These are phyloP conservation scores for Opisthograptis luteolata DNA, from an alignment of 2,888 invertebrate species.

Conservation along the genomic window DNA sequence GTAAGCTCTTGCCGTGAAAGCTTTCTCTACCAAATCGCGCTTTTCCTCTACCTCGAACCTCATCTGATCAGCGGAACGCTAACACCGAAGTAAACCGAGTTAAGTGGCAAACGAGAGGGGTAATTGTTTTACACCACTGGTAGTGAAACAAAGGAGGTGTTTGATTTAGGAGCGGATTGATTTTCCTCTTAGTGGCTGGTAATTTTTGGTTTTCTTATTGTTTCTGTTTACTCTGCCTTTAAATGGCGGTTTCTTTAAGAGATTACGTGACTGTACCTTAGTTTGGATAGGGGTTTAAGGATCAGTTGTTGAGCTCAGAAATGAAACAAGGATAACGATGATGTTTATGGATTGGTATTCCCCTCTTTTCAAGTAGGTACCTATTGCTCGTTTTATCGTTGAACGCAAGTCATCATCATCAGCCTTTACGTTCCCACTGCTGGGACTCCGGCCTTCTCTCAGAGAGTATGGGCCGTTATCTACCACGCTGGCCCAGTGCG, in stretches of 20 bases:
- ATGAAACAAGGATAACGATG: too few relatives aligned
- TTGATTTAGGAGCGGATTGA: slow-evolving; percentile 51
- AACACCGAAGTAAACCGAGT: slow-evolving; percentile 59
- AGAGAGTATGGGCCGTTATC: too few relatives aligned
- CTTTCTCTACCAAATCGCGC: background rate
- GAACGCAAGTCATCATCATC: too few relatives aligned
- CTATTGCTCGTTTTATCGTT: too few relatives aligned
- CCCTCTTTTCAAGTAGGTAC: too few relatives aligned
- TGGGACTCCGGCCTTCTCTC: too few relatives aligned
- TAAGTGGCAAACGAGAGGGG: slow-evolving; percentile 65
- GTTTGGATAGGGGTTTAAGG: background rate
- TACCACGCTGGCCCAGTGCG: too few relatives aligned
- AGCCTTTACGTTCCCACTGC: too few relatives aligned
- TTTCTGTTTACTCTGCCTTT: slow-evolving; percentile 18
- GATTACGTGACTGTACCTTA: slow-evolving; percentile 13
- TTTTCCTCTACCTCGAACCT: background rate
- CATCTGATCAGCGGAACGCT: slow-evolving; percentile 48
- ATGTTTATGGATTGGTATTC: too few relatives aligned
- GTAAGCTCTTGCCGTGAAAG: too few relatives aligned
- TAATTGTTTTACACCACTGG: slow-evolving; percentile 66
- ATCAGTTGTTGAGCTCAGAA: too few relatives aligned
- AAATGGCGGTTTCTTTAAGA: background rate
- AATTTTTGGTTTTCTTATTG: slow-evolving; percentile 34
- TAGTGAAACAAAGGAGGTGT: slow-evolving; percentile 44
- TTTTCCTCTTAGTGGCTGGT: slow-evolving; percentile 46